A percentile compares a stretch with the other conserved stretches of the same genome.
phyloP scores from a whole-genome alignment of 1,140 invertebrate species.

The Babylonia areolata region DNA sequence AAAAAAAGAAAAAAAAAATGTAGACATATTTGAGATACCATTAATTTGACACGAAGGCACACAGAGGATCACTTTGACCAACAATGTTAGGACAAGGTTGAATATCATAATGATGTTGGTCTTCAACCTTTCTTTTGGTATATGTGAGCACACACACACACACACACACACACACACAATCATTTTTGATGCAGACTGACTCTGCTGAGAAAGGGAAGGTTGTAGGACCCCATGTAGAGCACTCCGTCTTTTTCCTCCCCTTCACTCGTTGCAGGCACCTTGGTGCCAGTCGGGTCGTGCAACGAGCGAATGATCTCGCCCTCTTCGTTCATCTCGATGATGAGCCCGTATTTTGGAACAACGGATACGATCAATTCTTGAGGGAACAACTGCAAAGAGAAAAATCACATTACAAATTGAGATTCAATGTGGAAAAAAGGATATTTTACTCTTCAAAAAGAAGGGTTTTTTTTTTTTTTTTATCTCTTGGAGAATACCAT shows the following conservation, averaged over 20 bases:
- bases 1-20: background rate
- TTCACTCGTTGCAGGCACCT: conserved; percentile 71
- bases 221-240: conserved; percentile 80
- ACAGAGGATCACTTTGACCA: too few species aligned
- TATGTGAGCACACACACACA: too few species aligned
- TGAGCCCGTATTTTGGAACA: conserved; percentile 79
- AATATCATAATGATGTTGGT: too few species aligned
- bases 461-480: too few species aligned
- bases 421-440: background rate
- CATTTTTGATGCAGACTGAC: conserved; percentile 30
- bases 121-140: too few species aligned
- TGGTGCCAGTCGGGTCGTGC: conserved; percentile 72
- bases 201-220: conserved; percentile 60
- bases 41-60: too few species aligned
- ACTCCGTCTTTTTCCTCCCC: conserved; percentile 72
- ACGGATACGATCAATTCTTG: conserved; percentile 79
- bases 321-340: conserved; percentile 72
- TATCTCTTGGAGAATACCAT: background rate
- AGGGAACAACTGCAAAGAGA: conserved; percentile 73
- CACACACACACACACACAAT: too few species aligned
- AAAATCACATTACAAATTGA: background rate
- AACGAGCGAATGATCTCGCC: conserved; percentile 73
- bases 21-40: too few species aligned
- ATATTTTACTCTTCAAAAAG: too few species aligned
- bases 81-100: too few species aligned